Evolutionary conservation across 2,797 vertebrate species (phyloP).

Genomic region (Alcedo quadribrachys): DNA sequence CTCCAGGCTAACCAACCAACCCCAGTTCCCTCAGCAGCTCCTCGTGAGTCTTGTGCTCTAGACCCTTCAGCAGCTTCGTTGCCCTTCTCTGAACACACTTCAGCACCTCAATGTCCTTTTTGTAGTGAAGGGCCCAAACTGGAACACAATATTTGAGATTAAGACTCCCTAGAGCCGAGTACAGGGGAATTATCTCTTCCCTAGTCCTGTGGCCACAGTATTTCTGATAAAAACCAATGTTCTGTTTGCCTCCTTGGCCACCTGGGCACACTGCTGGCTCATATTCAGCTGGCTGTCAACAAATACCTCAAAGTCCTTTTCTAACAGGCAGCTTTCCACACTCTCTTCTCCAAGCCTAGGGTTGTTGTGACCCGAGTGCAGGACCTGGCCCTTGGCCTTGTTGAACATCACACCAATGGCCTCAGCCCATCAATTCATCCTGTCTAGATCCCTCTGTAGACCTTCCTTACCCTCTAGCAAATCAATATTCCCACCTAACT

Average conservation of each 20-base stretch:
- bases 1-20: not conserved
- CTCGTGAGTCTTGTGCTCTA: not conserved
- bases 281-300: too few relatives aligned
- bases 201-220: not conserved
- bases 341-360: not conserved
- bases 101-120: too few relatives aligned
- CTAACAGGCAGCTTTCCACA: not conserved
- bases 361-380: not conserved
- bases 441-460: not conserved
- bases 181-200: not conserved
- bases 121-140: too few relatives aligned
- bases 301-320: not conserved
- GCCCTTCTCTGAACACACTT: not conserved
- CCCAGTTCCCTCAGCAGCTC: not conserved
- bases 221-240: not conserved
- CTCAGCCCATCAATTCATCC: not conserved
- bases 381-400: not conserved
- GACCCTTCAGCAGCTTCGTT: not conserved
- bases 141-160: not conserved
- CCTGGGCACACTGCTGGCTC: too few relatives aligned
- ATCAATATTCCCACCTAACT: not conserved
- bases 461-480: not conserved
- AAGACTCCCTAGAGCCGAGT: not conserved
- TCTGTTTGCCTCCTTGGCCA: too few relatives aligned
- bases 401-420: not conserved